Evolutionary conservation across 2,888 invertebrate genomes (phyloP).

Genomic region (Agriopis leucophaearia): DNA sequence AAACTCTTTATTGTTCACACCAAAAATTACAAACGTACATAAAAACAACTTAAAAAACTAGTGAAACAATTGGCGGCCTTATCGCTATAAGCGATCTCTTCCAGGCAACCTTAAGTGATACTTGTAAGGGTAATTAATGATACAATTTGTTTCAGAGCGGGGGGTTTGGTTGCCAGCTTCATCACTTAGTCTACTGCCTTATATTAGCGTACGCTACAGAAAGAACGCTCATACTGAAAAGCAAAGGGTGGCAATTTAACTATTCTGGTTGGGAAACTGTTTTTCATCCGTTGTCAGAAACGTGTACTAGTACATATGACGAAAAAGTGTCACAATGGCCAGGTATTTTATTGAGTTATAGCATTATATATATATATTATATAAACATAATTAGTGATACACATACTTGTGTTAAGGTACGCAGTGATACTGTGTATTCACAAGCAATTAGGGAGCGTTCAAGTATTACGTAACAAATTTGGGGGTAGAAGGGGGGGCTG

Average conservation of each 20-base stretch:
- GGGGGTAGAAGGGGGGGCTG: too few species aligned
- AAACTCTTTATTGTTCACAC: too few species aligned
- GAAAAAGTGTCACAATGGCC: neutral
- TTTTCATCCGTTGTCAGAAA: conserved; percentile 12
- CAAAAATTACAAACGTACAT: too few species aligned
- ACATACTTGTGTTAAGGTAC: too few species aligned
- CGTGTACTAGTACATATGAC: conserved; percentile 2
- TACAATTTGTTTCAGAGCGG: conserved; percentile 3
- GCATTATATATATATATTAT: too few species aligned
- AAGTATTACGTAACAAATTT: too few species aligned
- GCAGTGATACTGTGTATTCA: too few species aligned
- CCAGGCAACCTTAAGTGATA: too few species aligned
- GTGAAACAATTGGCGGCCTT: too few species aligned
- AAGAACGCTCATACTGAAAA: conserved; percentile 95
- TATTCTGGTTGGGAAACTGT: conserved; percentile 1
- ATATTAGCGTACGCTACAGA: conserved; percentile 97
- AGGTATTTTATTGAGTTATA: neutral
- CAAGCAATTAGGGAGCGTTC: too few species aligned
- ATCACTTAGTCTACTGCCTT: conserved; percentile 98
- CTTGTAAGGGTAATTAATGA: neutral
- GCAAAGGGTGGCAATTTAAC: conserved; percentile 4
- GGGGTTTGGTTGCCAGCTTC: conserved; percentile 62
- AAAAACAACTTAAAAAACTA: too few species aligned
- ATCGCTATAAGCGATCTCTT: too few species aligned
- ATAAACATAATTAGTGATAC: neutral